Conservation (phyloP, 23 tunicate species). For the Botrylloides violaceus region DNA sequence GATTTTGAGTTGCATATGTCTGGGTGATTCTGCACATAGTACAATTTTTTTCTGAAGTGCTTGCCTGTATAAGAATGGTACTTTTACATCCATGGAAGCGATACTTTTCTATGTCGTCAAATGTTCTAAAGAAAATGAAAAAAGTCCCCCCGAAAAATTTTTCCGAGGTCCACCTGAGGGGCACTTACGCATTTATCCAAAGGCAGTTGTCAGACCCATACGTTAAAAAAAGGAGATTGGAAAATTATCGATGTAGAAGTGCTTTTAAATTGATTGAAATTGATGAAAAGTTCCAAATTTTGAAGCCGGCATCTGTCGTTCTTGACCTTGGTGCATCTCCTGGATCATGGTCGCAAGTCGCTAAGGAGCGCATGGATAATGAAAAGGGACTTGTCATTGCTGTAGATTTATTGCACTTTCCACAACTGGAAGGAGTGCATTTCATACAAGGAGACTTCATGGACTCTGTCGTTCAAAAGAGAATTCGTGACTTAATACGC, state of each 20-base stretch:
- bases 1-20: no score
- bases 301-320: constrained; percentile 52
- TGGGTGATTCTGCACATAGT: no score
- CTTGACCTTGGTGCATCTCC: constrained; percentile 86
- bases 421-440: constrained; percentile 43
- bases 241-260: constrained; percentile 86
- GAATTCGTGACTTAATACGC: constrained; percentile 16
- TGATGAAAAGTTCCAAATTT: constrained; percentile 40
- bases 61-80: no score
- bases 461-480: constrained; percentile 30
- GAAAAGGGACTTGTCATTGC: constrained; percentile 45
- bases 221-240: constrained; percentile 48
- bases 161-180: constrained; percentile 43
- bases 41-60: no score
- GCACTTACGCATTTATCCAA: constrained; percentile 41
- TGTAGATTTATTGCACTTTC: constrained; percentile 45
- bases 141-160: constrained; percentile 52
- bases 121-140: background rate
- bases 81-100: no score
- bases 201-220: constrained; percentile 76
- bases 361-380: constrained; percentile 1
- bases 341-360: constrained; percentile 97
- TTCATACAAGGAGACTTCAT: constrained; percentile 73
- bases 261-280: constrained; percentile 79
- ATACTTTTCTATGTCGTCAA: background rate